These are phyloP conservation scores for Montipora foliosa DNA, from an alignment of 64 coral and sea anemone genomes.

Conservation along the genomic window DNA sequence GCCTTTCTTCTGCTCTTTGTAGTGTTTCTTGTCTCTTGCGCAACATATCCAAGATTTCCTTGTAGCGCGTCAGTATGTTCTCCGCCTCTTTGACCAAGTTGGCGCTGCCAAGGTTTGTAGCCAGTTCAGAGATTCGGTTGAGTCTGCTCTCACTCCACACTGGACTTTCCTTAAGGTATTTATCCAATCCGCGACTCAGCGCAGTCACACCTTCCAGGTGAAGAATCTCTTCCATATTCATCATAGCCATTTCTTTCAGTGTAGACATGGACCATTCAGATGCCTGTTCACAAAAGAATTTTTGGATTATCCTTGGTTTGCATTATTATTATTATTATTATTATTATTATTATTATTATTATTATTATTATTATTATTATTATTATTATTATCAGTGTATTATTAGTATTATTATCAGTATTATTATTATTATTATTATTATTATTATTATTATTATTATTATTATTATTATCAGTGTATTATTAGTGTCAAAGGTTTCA, in stretches of 20 bases:
- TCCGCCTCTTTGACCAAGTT: slow-evolving; percentile 78
- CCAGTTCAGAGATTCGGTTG: slow-evolving; percentile 83
- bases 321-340: too few species aligned
- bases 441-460: too few species aligned
- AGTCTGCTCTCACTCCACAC: slow-evolving; percentile 86
- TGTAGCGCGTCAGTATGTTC: slow-evolving; percentile 85
- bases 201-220: slow-evolving; percentile 79
- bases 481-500: too few species aligned
- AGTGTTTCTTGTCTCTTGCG: slow-evolving; percentile 89
- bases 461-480: too few species aligned
- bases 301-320: too few species aligned
- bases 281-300: slow-evolving; percentile 26
- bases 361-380: too few species aligned
- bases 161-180: slow-evolving; percentile 71
- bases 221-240: slow-evolving; percentile 98
- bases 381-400: too few species aligned
- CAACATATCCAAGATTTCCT: slow-evolving; percentile 96
- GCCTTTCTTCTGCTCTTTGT: slow-evolving; percentile 76
- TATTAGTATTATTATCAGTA: too few species aligned
- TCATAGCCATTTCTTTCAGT: slow-evolving; percentile 87
- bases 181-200: slow-evolving; percentile 73
- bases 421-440: too few species aligned
- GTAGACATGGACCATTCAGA: slow-evolving; percentile 90
- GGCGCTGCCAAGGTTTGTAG: slow-evolving; percentile 77
- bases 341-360: too few species aligned